Conservation (phyloP, 2,113 vertebrate genomes). For the Paradoxurus hermaphroditus region DNA sequence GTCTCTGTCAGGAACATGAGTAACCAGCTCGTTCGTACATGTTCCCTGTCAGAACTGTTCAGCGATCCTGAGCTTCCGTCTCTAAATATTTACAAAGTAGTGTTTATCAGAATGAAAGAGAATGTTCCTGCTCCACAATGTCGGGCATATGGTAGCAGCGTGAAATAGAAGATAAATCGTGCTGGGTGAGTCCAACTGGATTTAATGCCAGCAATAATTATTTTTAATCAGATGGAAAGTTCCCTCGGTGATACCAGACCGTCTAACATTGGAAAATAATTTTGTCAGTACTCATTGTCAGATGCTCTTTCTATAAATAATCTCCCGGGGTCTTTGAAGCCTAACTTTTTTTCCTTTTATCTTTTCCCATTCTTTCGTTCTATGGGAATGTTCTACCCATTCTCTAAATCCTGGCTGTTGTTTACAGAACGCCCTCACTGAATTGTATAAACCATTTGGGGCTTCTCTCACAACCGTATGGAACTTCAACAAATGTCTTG, state of each 20-base stretch:
- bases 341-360: not conserved
- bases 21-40: constrained; percentile 57
- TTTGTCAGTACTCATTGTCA: constrained; percentile 35
- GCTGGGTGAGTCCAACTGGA: constrained; percentile 75
- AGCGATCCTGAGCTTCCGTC: constrained; percentile 77
- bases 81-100: constrained; percentile 86
- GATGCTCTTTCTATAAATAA: constrained; percentile 60
- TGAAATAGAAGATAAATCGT: constrained; percentile 75
- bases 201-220: constrained; percentile 84
- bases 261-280: constrained; percentile 66
- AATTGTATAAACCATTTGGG: constrained; percentile 69
- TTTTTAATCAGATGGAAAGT: constrained; percentile 86
- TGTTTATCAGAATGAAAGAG: constrained; percentile 80
- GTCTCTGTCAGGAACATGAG: constrained; percentile 20
- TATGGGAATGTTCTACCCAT: constrained; percentile 28
- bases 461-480: not conserved
- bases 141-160: constrained; percentile 78
- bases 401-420: constrained; percentile 73
- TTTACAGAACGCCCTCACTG: constrained; percentile 62
- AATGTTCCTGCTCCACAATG: constrained; percentile 75
- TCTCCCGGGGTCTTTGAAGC: constrained; percentile 46
- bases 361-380: constrained; percentile 14
- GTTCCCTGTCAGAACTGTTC: constrained; percentile 67
- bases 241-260: constrained; percentile 78
- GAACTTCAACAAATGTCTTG: not conserved